Evolutionary conservation across 2,888 invertebrate genomes (phyloP).

Genomic region (Agrotis puta): DNA sequence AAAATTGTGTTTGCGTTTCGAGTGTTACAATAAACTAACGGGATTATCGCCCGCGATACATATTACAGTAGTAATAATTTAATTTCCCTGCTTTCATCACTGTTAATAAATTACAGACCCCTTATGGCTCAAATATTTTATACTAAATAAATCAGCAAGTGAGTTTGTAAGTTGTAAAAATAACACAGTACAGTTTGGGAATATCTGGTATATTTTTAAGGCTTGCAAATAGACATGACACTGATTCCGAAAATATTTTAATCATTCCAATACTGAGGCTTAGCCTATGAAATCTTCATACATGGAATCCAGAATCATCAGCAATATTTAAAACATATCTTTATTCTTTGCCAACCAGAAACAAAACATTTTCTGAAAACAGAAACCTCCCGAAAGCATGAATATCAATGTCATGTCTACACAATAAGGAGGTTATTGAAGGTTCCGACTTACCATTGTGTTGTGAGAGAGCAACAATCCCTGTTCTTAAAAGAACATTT

Average conservation of each 20-base stretch:
- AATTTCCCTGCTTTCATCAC: slow-evolving; percentile 57
- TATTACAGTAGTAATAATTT: slow-evolving; percentile 49
- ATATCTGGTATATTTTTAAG: slow-evolving; percentile 41
- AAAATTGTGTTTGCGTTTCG: slow-evolving; percentile 27
- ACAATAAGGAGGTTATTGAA: slow-evolving; percentile 22
- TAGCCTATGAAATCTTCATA: slow-evolving; percentile 10
- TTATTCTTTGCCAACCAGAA: slow-evolving; percentile 5
- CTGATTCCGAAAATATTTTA: slow-evolving; percentile 16
- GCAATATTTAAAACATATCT: slow-evolving; percentile 21
- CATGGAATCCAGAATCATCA: slow-evolving; percentile 20
- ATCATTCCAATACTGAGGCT: slow-evolving; percentile 35
- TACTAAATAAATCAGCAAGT: slow-evolving; percentile 48
- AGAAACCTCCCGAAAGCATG: slow-evolving; percentile 10
- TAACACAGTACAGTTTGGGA: slow-evolving; percentile 24
- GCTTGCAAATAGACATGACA: slow-evolving; percentile 55
- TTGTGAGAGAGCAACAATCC: slow-evolving; percentile 49
- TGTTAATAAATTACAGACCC: slow-evolving; percentile 54
- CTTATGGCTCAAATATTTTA: slow-evolving; percentile 56
- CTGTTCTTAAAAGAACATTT: slow-evolving; percentile 29
- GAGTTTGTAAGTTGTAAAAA: slow-evolving; percentile 39
- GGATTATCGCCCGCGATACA: slow-evolving; percentile 47
- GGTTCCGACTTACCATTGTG: slow-evolving; percentile 40
- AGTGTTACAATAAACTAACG: slow-evolving; percentile 18
- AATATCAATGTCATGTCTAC: slow-evolving; percentile 53
- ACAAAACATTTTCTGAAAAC: slow-evolving; percentile 10